A percentile compares a stretch with the other conserved stretches of the same genome.
phyloP scores from a whole-genome alignment of 1,140 invertebrate species.

The Nomia melanderi region DNA sequence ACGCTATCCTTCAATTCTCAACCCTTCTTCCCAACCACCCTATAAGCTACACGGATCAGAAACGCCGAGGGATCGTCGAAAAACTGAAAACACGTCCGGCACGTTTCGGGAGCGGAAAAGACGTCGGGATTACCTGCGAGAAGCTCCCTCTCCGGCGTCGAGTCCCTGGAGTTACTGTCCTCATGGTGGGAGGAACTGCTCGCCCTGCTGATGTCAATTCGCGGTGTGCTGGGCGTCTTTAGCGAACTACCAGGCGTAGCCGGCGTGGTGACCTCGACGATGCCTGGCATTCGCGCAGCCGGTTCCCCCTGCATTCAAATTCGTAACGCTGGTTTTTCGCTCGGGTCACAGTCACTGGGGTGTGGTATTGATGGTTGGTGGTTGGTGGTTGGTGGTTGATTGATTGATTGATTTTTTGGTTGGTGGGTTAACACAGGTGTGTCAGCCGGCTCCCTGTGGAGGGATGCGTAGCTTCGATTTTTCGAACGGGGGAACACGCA shows the following conservation, averaged over 20 bases:
- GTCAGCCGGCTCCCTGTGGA: slow-evolving; percentile 25
- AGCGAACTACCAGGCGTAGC: slow-evolving; percentile 80
- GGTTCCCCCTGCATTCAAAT: slow-evolving; percentile 76
- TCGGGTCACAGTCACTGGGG: slow-evolving; percentile 55
- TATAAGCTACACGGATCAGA: no score
- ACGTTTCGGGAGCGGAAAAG: no score
- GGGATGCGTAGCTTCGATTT: slow-evolving; percentile 35
- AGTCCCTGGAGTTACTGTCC: slow-evolving; percentile 87
- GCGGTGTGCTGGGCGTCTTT: slow-evolving; percentile 87
- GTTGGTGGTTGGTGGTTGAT: slow-evolving; percentile 34
- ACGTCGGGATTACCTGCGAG: slow-evolving; percentile 76
- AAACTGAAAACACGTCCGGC: no score
- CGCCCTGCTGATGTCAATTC: slow-evolving; percentile 93
- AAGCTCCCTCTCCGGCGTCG: slow-evolving; percentile 89
- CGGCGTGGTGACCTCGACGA: slow-evolving; percentile 84
- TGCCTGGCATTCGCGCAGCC: slow-evolving; percentile 85
- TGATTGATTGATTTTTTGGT: slow-evolving; percentile 20
- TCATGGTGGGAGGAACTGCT: slow-evolving; percentile 92
- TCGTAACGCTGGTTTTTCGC: slow-evolving; percentile 66
- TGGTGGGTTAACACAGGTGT: slow-evolving; percentile 41
- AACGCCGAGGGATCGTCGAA: no score
- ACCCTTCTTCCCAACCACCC: no score
- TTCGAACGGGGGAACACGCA: slow-evolving; percentile 16
- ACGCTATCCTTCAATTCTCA: no score
- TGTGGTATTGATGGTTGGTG: slow-evolving; percentile 50